Base-by-base conservation (phyloP, 2,113 vertebrate genomes). In the Mormyrus lacerda region DNA sequence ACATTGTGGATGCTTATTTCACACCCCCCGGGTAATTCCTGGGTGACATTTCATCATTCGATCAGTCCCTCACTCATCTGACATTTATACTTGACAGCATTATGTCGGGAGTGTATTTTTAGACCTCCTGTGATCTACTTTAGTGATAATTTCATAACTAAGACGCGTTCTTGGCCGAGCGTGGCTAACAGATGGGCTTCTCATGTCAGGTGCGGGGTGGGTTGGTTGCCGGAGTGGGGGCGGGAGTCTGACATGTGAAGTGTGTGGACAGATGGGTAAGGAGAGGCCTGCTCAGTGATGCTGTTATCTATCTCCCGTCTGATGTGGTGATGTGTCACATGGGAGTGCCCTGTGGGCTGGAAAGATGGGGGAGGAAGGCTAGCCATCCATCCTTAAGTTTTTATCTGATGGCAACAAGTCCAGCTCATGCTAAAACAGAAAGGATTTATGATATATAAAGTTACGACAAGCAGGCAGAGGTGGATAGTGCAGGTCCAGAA, bases 181-280 rank as follows among this genome's bases (percentile, higher is more conserved):
- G 21, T 3, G 42, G 53, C 87, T 65, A 47, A 87, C 87, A 87
- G 87, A 87, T 87, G 87, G 85, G 87, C 35, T 87, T 65, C 87
- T 65, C 9, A 35, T 87, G 87, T 87, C 87, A 87, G 87, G 87
- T 87, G 87, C 55, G 10, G 15, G 87, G 53, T 79, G 73, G 73
- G 73, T 79, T 35, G 73, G 73, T 42, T 42, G 73, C 11, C 2
- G 73, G 73, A 19, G 53, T 35, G 87, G 53, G 31, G 53, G 87
- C 3, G 51, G 87, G 39, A 42, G 39, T 6, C 53, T 87, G 19
- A 53, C 87, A 87, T 58, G 47, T 45, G 53, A 87, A 45, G 87
- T 65, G 87, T 65, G 55, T 50, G 48, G 87, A 87, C 51, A 65
- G 85, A 87, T 87, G 85, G 85, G 85, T 87, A 55, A 87, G 35